Percentiles rank a stretch among this genome's conserved stretches.
Evolutionary conservation across 1,140 invertebrate genomes (phyloP).

Genomic region (Drosophila navojoa): DNA sequence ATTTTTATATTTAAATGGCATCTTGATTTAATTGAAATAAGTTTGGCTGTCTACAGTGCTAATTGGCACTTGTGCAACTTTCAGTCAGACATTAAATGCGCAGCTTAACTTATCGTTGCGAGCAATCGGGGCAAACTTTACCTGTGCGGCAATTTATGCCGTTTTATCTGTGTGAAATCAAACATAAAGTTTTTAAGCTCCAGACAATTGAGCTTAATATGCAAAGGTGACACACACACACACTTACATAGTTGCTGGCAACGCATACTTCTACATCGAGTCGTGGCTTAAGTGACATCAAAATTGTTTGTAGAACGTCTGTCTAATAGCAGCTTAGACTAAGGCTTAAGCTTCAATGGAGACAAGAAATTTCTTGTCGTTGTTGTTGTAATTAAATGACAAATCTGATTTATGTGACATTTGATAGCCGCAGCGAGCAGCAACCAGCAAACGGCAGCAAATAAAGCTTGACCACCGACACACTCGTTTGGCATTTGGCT

Average conservation of each 20-base stretch:
- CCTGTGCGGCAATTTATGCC: slow-evolving; percentile 73
- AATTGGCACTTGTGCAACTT: slow-evolving; percentile 23
- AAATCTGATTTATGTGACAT: slow-evolving; percentile 82
- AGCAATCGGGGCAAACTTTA: slow-evolving; percentile 72
- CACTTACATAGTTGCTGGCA: not conserved
- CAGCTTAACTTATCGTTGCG: slow-evolving; percentile 72
- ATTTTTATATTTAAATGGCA: too few relatives aligned
- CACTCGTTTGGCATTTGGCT: slow-evolving; percentile 22
- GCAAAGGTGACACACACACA: slow-evolving; percentile 28
- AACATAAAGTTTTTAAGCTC: slow-evolving; percentile 77
- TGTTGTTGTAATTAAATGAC: slow-evolving; percentile 63
- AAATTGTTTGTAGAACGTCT: slow-evolving; percentile 44
- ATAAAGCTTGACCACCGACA: slow-evolving; percentile 37
- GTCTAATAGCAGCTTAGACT: slow-evolving; percentile 56
- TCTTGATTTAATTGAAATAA: too few relatives aligned
- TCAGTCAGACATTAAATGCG: slow-evolving; percentile 23
- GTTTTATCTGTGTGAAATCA: slow-evolving; percentile 75
- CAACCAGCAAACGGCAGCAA: slow-evolving; percentile 52
- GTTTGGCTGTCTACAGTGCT: slow-evolving; percentile 1
- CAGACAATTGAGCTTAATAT: slow-evolving; percentile 76
- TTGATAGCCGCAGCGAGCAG: slow-evolving; percentile 61
- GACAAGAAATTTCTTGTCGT: slow-evolving; percentile 17
- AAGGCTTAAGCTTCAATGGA: slow-evolving; percentile 44
- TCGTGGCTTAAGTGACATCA: slow-evolving; percentile 44
- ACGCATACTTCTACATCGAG: slow-evolving; percentile 41